Evolutionary conservation across 2,113 vertebrate genomes (phyloP).

Genomic region (Megaceryle maxima): DNA sequence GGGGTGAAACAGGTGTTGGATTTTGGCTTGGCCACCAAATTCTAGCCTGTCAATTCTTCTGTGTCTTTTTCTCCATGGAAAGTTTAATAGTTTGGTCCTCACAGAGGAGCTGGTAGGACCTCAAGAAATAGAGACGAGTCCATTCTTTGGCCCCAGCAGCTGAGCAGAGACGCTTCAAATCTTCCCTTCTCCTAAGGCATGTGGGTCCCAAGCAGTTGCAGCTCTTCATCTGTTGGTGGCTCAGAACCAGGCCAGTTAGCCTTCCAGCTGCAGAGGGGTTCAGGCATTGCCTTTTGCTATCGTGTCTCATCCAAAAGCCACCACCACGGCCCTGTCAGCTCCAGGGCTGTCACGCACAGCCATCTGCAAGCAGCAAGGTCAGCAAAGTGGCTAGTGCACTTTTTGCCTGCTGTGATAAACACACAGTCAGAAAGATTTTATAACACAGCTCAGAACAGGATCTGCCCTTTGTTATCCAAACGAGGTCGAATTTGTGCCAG

Average conservation of each 20-base stretch:
- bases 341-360: neutral
- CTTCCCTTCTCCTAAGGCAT: neutral
- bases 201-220: neutral
- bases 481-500: neutral
- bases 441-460: neutral
- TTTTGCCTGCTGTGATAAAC: neutral
- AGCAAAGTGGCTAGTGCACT: neutral
- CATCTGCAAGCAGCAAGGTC: neutral
- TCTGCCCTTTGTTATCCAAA: slow-evolving; percentile 12
- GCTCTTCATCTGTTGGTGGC: neutral
- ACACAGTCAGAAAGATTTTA: neutral
- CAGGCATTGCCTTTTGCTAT: neutral
- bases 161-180: neutral
- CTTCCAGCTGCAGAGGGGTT: neutral
- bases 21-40: neutral
- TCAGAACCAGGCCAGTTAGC: neutral
- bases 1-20: neutral
- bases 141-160: neutral
- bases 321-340: fast-evolving
- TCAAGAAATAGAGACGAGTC: fast-evolving
- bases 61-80: neutral
- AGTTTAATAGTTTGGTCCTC: neutral
- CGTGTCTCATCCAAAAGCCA: neutral
- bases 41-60: neutral
- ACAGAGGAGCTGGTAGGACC: neutral